Evolutionary conservation across 1,140 invertebrate species (phyloP).

Genomic region (Kradibia gibbosae): DNA sequence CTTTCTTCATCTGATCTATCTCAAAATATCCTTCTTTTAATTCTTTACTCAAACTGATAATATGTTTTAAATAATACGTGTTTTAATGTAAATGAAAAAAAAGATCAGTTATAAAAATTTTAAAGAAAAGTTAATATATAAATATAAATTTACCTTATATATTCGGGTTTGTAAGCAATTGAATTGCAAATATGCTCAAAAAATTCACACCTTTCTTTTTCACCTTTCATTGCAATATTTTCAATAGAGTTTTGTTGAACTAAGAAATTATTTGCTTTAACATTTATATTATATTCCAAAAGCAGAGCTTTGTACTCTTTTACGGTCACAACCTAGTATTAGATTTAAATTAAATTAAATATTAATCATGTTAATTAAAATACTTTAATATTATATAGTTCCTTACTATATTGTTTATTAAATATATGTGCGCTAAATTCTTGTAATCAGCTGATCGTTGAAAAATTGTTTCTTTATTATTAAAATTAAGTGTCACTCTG

Average conservation of each 20-base stretch:
- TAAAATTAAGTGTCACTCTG: slow-evolving; percentile 15
- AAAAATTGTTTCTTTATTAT: slow-evolving; percentile 8
- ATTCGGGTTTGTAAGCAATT: slow-evolving; percentile 90
- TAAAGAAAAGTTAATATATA: background rate
- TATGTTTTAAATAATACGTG: background rate
- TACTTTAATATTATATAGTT: background rate
- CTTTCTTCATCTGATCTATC: slow-evolving; percentile 93
- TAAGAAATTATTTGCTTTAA: slow-evolving; percentile 96
- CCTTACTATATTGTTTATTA: slow-evolving; percentile 16
- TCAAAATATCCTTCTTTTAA: slow-evolving; percentile 80
- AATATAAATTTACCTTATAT: slow-evolving; percentile 75
- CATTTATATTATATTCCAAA: slow-evolving; percentile 90
- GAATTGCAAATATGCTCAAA: slow-evolving; percentile 97
- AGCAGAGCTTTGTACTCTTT: slow-evolving; percentile 87
- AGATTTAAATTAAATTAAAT: slow-evolving; percentile 50
- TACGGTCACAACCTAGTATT: slow-evolving; percentile 73
- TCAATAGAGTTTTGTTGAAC: slow-evolving; percentile 98
- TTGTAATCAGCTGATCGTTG: slow-evolving; percentile 21
- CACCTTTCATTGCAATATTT: slow-evolving; percentile 97
- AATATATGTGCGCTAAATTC: slow-evolving; percentile 3
- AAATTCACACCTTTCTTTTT: slow-evolving; percentile 93
- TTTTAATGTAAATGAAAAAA: too few relatives aligned
- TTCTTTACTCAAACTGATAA: slow-evolving; percentile 12
- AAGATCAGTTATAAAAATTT: background rate
- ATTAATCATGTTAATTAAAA: background rate